Base-by-base conservation (phyloP, 2,888 invertebrate species). In the Odontomyia ornata region DNA sequence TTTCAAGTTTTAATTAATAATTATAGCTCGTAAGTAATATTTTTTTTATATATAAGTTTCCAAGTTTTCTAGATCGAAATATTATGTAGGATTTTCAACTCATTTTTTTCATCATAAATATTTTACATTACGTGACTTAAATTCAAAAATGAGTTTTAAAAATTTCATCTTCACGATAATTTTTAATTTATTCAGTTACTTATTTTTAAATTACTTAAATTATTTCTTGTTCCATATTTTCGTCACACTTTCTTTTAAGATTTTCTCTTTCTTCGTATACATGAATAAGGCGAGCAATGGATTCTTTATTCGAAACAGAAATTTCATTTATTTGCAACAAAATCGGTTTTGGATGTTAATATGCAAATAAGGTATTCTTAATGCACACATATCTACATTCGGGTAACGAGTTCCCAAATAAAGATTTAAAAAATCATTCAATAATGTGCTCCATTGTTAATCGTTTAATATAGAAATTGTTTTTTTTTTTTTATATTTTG, bases 211-310 rank as follows among this genome's bases (percentile, higher is more conserved):
- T 71, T 71, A 65, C 52, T 75, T 77, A 76, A 65, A 43, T 64
- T 52, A 47, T 69, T 57, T 47, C 36, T 76, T 76, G 36, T 30
- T 78, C 43, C 76, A 76, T 77, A 62, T 30, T 77, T 78, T 65
- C 15, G 36, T 36, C 36, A 36, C 67, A 64, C 62, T 78, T 78
- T 67, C 67, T 57, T 79, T 80, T 78, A 78, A 78, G 67, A 73
- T 78, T 81, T 18, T 60, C 60, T 25, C 25, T 60, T 23, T 60
- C 23, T 80, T 81, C 82, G 82, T 82, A 82, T 82, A 82, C 82
- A 81, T 82, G 80, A 81, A 81, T 82, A 82, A 82, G 82, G 82
- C 82, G 82, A 81, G 81, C 80, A 82, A 81, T 81, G 80, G 81
- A 81, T 77, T 78, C 73, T 76, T 77, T 76, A 69, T 77, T 71